phyloP scores from a whole-genome alignment of 2,888 invertebrate genomes.

The Limnephilus rhombicus region DNA sequence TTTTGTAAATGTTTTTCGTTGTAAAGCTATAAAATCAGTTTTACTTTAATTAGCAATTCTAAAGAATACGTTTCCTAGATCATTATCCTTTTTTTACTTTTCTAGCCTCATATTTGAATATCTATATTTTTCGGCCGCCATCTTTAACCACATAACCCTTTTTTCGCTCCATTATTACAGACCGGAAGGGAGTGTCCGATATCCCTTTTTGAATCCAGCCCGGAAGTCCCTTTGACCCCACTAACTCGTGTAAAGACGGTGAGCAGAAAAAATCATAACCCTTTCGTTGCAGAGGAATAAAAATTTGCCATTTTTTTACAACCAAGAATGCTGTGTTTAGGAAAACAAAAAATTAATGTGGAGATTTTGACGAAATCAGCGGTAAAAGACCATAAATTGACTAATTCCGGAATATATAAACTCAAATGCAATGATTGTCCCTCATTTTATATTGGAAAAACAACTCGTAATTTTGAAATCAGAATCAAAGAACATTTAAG shows the following conservation, averaged over 20 bases:
- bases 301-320: background rate
- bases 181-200: conserved; percentile 16
- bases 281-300: background rate
- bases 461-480: too few relatives aligned
- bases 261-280: background rate
- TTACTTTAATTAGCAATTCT: too few relatives aligned
- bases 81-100: background rate
- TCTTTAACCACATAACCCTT: conserved; percentile 23
- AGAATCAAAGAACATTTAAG: too few relatives aligned
- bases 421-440: too few relatives aligned
- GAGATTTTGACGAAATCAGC: too few relatives aligned
- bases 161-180: conserved; percentile 15
- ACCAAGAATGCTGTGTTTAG: too few relatives aligned
- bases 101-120: background rate
- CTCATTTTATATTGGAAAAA: too few relatives aligned
- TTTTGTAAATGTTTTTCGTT: too few relatives aligned
- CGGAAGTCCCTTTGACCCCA: conserved; percentile 13
- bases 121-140: background rate
- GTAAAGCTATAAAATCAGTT: too few relatives aligned
- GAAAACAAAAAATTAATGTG: too few relatives aligned
- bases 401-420: too few relatives aligned
- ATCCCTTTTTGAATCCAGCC: conserved; percentile 4
- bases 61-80: background rate
- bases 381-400: too few relatives aligned
- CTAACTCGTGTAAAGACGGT: background rate